A percentile compares a stretch with the other conserved stretches of the same genome.
Evolutionary conservation across 35 echinoderm and acorn worm species (phyloP).

Genomic region (Ptychodera flava): DNA sequence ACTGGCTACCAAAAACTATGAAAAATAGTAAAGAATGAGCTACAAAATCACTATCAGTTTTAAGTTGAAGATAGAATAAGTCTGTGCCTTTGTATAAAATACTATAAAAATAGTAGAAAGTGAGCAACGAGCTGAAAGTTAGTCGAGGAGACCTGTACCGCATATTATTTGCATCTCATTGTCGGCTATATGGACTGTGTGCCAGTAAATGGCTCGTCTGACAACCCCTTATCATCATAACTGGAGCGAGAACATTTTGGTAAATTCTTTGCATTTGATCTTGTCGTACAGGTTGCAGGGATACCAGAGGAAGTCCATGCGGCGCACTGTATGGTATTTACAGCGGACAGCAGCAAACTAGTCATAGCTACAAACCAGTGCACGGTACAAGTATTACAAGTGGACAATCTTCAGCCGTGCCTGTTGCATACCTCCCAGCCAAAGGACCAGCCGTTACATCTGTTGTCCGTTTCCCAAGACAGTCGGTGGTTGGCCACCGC

Average conservation of each 20-base stretch:
- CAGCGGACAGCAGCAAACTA: conserved; percentile 44
- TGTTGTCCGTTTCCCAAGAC: neutral
- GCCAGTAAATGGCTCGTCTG: neutral
- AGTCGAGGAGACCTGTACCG: too few species aligned
- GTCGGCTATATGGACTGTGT: too few species aligned
- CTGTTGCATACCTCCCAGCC: conserved; percentile 55
- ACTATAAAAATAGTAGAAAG: too few species aligned
- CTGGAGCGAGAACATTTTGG: neutral
- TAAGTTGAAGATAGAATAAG: too few species aligned
- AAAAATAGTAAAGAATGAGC: too few species aligned
- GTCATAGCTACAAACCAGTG: conserved; percentile 42
- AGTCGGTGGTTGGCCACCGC: neutral
- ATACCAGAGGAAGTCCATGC: conserved; percentile 55
- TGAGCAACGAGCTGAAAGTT: too few species aligned
- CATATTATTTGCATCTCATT: too few species aligned
- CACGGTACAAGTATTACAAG: conserved; percentile 11
- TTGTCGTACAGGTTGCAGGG: conserved; percentile 54
- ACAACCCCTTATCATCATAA: neutral
- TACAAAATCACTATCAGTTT: too few species aligned
- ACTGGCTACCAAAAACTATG: too few species aligned
- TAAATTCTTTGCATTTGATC: too few species aligned
- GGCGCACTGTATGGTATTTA: conserved; percentile 70
- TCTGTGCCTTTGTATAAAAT: too few species aligned
- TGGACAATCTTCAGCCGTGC: conserved; percentile 69
- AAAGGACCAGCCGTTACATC: conserved; percentile 16